Percentiles rank a stretch among this genome's conserved stretches.
Evolutionary conservation across 1,140 invertebrate genomes (phyloP).

Genomic region (Orussus abietinus): DNA sequence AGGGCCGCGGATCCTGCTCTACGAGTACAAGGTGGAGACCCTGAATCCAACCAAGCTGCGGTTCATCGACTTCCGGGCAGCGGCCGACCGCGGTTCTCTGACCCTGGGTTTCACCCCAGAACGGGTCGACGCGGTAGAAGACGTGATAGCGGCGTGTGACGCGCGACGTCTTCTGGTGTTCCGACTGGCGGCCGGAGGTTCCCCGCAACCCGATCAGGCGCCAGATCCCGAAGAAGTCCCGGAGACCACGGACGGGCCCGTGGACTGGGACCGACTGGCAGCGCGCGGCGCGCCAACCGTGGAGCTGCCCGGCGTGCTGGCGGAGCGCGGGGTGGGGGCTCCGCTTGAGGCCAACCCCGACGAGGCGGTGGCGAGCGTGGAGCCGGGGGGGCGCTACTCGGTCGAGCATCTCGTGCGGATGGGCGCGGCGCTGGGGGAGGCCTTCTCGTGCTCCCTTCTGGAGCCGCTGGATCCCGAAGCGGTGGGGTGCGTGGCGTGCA

Average conservation of each 20-base stretch:
- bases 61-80: slow-evolving; percentile 65
- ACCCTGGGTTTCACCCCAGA: slow-evolving; percentile 55
- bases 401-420: slow-evolving; percentile 40
- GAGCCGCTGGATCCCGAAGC: slow-evolving; percentile 46
- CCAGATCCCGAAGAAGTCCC: slow-evolving; percentile 31
- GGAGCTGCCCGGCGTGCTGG: too few species aligned
- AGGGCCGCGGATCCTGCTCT: slow-evolving; percentile 55
- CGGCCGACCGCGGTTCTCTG: slow-evolving; percentile 48
- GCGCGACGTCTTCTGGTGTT: slow-evolving; percentile 34
- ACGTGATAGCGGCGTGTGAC: slow-evolving; percentile 58
- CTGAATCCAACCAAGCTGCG: slow-evolving; percentile 62
- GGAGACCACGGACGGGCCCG: slow-evolving; percentile 34
- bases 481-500: slow-evolving; percentile 52
- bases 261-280: too few species aligned
- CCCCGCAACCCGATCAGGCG: slow-evolving; percentile 35
- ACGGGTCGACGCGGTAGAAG: slow-evolving; percentile 56
- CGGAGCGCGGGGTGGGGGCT: too few species aligned
- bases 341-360: slow-evolving; percentile 39
- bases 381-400: slow-evolving; percentile 46
- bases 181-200: slow-evolving; percentile 36
- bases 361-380: slow-evolving; percentile 43
- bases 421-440: slow-evolving; percentile 35
- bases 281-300: too few species aligned
- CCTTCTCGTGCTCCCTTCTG: slow-evolving; percentile 41
- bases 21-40: slow-evolving; percentile 58